phyloP scores from a whole-genome alignment of 1,140 invertebrate genomes.

The Globodera rostochiensis region DNA sequence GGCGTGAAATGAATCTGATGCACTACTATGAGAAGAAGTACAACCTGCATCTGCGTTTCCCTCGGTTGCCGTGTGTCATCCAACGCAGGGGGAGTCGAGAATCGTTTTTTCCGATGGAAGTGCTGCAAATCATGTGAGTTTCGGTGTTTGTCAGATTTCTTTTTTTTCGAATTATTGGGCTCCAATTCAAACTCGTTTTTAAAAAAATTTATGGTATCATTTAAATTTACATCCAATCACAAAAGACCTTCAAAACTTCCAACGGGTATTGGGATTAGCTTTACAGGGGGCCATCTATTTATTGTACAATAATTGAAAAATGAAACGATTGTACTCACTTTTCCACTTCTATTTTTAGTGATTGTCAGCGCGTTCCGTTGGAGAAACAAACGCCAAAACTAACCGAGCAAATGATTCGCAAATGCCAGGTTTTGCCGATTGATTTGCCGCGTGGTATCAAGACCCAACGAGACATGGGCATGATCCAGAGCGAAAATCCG shows the following conservation, averaged over 20 bases:
- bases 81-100: slow-evolving; percentile 14
- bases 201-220: too few relatives aligned
- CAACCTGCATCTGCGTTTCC: not conserved
- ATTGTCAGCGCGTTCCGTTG: slow-evolving; percentile 37
- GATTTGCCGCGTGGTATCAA: slow-evolving; percentile 26
- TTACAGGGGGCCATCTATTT: too few relatives aligned
- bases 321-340: not conserved
- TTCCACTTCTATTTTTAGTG: not conserved
- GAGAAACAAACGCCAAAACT: slow-evolving; percentile 39
- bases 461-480: slow-evolving; percentile 28
- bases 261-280: too few relatives aligned
- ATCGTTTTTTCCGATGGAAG: slow-evolving; percentile 33
- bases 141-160: not conserved
- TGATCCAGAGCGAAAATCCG: slow-evolving; percentile 30
- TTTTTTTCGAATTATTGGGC: not conserved
- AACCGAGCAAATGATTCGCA: slow-evolving; percentile 37
- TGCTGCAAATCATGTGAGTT: slow-evolving; percentile 32
- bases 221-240: not conserved
- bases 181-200: too few relatives aligned
- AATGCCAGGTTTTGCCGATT: slow-evolving; percentile 33
- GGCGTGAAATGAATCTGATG: slow-evolving; percentile 16
- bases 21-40: slow-evolving; percentile 22
- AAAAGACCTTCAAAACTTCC: too few relatives aligned
- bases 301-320: not conserved
- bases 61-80: slow-evolving; percentile 30